Evolutionary conservation across 1,140 invertebrate species (phyloP).

Genomic region (Pogonomyrmex barbatus): DNA sequence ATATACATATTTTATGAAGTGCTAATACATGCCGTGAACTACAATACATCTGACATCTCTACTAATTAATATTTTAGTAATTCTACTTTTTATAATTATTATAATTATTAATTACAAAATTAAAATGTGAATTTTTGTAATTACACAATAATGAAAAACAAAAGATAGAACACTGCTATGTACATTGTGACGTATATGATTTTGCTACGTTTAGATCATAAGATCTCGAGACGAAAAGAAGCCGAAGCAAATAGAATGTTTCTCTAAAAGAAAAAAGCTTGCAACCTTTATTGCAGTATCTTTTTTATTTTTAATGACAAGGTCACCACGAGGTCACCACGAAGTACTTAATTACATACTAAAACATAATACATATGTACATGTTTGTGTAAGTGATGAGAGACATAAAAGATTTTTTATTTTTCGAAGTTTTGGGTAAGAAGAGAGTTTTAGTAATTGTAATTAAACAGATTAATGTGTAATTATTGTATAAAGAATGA

Average conservation of each 20-base stretch:
- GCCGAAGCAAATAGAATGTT: not conserved
- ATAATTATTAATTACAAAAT: not conserved
- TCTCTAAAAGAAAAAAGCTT: not conserved
- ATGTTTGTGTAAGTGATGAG: not conserved
- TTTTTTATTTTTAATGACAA: not conserved
- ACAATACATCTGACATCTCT: not conserved
- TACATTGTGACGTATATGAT: not conserved
- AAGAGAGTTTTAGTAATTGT: not conserved
- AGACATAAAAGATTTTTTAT: not conserved
- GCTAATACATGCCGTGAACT: not conserved
- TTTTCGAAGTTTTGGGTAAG: not conserved
- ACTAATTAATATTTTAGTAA: slow-evolving; percentile 12
- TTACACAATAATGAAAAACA: not conserved
- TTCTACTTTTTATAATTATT: not conserved
- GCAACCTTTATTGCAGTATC: slow-evolving; percentile 4
- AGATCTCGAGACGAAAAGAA: not conserved
- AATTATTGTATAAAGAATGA: not conserved
- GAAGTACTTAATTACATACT: not conserved
- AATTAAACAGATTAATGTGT: not conserved
- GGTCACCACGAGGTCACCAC: not conserved
- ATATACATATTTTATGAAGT: not conserved
- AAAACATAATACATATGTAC: not conserved
- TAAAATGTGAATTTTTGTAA: not conserved
- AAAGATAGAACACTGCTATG: not conserved
- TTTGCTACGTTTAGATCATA: not conserved